phyloP scores from a whole-genome alignment of 2,888 invertebrate genomes.

The Lithosia quadra region DNA sequence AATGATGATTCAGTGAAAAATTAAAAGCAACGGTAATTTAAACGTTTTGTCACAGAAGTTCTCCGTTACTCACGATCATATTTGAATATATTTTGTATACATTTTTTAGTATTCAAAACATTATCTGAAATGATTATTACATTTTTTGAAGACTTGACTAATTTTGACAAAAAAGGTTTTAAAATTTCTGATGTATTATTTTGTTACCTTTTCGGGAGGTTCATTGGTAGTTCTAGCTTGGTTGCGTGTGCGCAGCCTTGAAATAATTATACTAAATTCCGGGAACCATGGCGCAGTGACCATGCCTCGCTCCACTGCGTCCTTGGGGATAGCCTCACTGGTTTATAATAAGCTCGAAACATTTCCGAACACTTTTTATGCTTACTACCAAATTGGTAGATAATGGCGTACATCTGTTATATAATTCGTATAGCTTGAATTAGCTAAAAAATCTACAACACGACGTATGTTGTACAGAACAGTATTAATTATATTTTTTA shows the following conservation, averaged over 20 bases:
- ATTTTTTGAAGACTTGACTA: background rate
- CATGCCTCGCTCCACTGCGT: constrained; percentile 57
- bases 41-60: constrained; percentile 13
- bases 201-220: constrained; percentile 35
- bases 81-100: background rate
- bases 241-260: constrained; percentile 57
- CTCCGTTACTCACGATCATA: constrained; percentile 25
- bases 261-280: constrained; percentile 60
- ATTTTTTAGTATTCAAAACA: background rate
- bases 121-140: constrained; percentile 5
- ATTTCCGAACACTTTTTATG: background rate
- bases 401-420: background rate
- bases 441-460: background rate
- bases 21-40: constrained; percentile 27
- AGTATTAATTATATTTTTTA: background rate
- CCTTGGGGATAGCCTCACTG: constrained; percentile 47
- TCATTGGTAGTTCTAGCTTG: constrained; percentile 37
- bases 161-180: constrained; percentile 6
- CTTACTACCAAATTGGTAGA: background rate
- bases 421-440: no score
- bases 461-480: background rate
- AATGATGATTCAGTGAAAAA: constrained; percentile 21
- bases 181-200: constrained; percentile 39
- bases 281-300: constrained; percentile 64
- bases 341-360: constrained; percentile 25